A percentile compares a stretch with the other conserved stretches of the same genome.
Evolutionary conservation across 30 jellyfish, hydroid and myxozoan species (phyloP).

Genomic region (Morbakka virulenta): DNA sequence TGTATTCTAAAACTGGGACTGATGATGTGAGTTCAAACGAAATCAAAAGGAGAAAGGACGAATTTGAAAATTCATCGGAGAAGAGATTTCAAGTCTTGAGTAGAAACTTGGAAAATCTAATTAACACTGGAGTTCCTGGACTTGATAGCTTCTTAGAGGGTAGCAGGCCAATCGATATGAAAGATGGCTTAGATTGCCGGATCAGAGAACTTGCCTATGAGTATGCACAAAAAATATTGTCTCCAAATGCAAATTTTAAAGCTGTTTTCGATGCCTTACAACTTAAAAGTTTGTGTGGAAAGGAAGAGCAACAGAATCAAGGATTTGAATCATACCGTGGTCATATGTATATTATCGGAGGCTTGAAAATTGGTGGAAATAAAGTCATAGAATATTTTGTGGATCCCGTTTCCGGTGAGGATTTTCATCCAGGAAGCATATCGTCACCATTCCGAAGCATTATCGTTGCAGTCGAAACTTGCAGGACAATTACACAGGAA

Average conservation of each 20-base stretch:
- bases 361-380: not conserved
- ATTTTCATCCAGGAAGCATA: constrained; percentile 36
- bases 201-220: constrained; percentile 75
- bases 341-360: constrained; percentile 13
- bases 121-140: not conserved
- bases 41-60: not conserved
- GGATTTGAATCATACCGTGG: constrained; percentile 5
- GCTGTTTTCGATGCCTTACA: constrained; percentile 82
- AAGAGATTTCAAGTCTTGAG: not conserved
- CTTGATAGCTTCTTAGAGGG: not conserved
- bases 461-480: constrained; percentile 62
- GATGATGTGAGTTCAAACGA: not conserved
- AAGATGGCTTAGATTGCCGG: constrained; percentile 73
- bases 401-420: constrained; percentile 33
- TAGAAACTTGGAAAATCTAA: not conserved
- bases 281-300: constrained; percentile 62
- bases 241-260: constrained; percentile 61
- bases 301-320: constrained; percentile 12
- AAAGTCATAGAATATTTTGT: constrained; percentile 48
- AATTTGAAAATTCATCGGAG: not conserved
- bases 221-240: constrained; percentile 41
- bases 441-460: constrained; percentile 57
- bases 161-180: not conserved
- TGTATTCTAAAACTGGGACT: not conserved
- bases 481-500: constrained; percentile 34